A percentile compares a stretch with the other conserved stretches of the same genome.
These are phyloP conservation scores for Centropus unirufus DNA, from an alignment of 2,113 vertebrate genomes.

Conservation along the genomic window DNA sequence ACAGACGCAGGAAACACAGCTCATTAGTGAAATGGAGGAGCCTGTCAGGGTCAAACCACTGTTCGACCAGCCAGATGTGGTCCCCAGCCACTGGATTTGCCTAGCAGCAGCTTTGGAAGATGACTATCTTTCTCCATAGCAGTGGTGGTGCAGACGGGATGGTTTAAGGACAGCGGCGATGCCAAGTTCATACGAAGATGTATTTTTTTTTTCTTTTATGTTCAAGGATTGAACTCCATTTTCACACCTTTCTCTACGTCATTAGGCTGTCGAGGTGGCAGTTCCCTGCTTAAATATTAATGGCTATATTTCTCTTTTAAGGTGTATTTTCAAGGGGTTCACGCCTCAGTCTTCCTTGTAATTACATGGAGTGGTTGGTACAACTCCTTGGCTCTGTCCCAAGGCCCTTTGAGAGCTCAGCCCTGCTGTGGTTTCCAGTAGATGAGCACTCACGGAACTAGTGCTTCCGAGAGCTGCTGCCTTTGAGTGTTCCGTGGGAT, in stretches of 20 bases:
- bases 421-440: background rate
- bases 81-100: constrained; percentile 13
- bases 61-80: background rate
- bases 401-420: background rate
- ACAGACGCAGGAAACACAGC: constrained; percentile 19
- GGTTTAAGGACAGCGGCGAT: background rate
- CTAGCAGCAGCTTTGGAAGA: constrained; percentile 18
- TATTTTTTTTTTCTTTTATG: background rate
- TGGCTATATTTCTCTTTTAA: constrained; percentile 19
- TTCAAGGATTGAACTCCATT: constrained; percentile 19
- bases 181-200: constrained; percentile 1
- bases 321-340: constrained; percentile 30
- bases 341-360: constrained; percentile 12
- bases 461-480: background rate
- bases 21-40: constrained; percentile 22
- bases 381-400: background rate
- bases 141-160: background rate
- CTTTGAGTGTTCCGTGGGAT: background rate
- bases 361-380: constrained; percentile 14
- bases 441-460: constrained; percentile 20
- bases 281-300: constrained; percentile 30
- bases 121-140: constrained; percentile 11
- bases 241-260: constrained; percentile 30
- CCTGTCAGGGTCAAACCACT: background rate
- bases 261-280: background rate